Evolutionary conservation across 1,140 invertebrate genomes (phyloP), one percentile per base, ranked within the genome.

Genomic region (Chlorops oryzae): DNA sequence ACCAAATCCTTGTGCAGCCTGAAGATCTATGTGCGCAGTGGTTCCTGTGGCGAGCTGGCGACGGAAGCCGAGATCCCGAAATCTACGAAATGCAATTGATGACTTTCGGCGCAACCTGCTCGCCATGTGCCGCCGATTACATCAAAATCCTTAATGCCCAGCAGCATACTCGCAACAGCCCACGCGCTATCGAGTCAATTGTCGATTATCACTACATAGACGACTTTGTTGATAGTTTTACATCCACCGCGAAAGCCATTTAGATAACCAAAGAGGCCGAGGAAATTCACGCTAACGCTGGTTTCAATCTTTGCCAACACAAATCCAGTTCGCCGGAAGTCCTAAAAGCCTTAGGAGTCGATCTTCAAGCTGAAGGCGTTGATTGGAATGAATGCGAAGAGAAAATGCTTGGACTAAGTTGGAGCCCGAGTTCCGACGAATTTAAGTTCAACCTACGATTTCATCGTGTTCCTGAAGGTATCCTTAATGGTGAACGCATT

Each of bases 191-290:
- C 0, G 15, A 57, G 0, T 62, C 58, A 1, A 61, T 72, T 6
- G 17, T 52, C 2, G 42, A 61, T 5, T 54, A 63, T 32, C 62
- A 62, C 47, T 74, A 70, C 42, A 72, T 6, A 70, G 69, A 21
- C 59, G 58, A 7, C n/a, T n/a, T n/a, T n/a, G n/a, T n/a, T n/a
- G n/a, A n/a, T n/a, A n/a, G n/a, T n/a, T n/a, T n/a, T n/a, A 50
- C 66, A 47, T 34, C 24, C 3, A 23, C 62, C 9, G 28, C 57
- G 23, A 52, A 62, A 12, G 50, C 53, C 6, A 24, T 51, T 25
- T 17, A 9, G 24, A 25, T 63, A 15, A 20, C 44, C 17, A 50
- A 56, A 5, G 49, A 70, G 42, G 49, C 65, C 2, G 49, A 50
- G 5, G 2, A 43, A 1, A 15, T 63, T 9, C 34, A 59, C 20